phyloP scores from a whole-genome alignment of 2,113 vertebrate species.

The Aix galericulata region DNA sequence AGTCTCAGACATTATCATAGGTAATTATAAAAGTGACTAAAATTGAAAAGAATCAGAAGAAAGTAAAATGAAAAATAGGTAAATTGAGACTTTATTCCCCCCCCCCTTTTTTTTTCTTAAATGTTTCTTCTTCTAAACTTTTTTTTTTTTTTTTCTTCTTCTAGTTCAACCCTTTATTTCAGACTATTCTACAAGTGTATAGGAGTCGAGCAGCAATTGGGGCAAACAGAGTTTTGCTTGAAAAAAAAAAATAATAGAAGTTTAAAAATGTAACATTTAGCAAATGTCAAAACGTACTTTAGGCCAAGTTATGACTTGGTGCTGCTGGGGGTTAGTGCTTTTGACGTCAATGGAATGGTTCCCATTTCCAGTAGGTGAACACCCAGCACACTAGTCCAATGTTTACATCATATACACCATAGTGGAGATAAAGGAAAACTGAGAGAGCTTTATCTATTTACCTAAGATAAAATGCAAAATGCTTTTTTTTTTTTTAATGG shows the following conservation, averaged over 20 bases:
- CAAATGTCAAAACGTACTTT: not conserved
- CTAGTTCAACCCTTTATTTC: not conserved
- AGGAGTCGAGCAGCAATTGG: not conserved
- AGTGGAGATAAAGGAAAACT: constrained; percentile 16
- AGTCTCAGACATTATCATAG: not conserved
- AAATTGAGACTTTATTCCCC: not conserved
- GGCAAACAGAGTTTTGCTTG: not conserved
- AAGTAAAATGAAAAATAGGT: not conserved
- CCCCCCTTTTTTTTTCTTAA: not conserved
- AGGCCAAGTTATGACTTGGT: not conserved
- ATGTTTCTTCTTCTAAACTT: not conserved
- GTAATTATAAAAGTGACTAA: not conserved
- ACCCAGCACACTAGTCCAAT: not conserved
- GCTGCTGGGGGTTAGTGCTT: not conserved
- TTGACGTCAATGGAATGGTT: not conserved
- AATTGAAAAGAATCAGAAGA: not conserved
- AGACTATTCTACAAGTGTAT: not conserved
- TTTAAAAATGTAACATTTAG: not conserved
- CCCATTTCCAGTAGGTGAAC: not conserved
- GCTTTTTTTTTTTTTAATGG: not conserved
- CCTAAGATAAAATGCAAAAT: not conserved
- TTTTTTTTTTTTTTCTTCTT: not conserved
- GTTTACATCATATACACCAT: not conserved
- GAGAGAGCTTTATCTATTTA: constrained; percentile 40
- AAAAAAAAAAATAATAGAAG: not conserved